Base-by-base conservation (phyloP, 2,113 vertebrate genomes). In the Paradoxurus hermaphroditus region DNA sequence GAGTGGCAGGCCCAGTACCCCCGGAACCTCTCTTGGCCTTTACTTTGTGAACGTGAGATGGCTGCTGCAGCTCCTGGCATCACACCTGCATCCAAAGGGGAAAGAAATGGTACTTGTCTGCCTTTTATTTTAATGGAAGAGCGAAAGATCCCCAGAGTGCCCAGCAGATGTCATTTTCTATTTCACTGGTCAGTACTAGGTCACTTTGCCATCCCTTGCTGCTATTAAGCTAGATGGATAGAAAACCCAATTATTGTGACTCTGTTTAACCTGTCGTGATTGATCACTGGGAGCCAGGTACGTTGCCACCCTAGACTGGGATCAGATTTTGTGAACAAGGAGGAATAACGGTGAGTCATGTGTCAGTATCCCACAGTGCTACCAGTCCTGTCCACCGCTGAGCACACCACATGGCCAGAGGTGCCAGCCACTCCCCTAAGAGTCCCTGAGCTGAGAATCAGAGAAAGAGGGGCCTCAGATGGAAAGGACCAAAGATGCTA, bases 211-310 rank as follows among this genome's bases (percentile, higher is more conserved):
- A 14, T 78, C 34, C 68, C 11, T 46, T 29, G 41, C 94, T 92
- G 11, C 65, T 31, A 2, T 70, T 65, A 39, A 8, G n/a, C 25
- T 68, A 7, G 65, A 75, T 53, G 78, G 86, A n/a, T 13, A 81
- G 63, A 62, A 88, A 73, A 21, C 31, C 79, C 63, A 88, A 63
- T 14, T 86, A 70, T 51, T 31, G 16, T 87, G 41, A 63, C n/a
- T 23, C 0, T 29, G 25, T 53, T 13, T 63, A 81, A 56, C n/a
- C 25, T 62, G 0, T 41, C 2, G 0, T 56, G 36, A 18, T 67
- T 23, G 46, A 39, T 70, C n/a, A 3, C n/a, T 51, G 87, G 62
- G 16, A n/a, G 25, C 51, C 34, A 34, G 11, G 7, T 21, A 13
- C 29, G 0, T 56, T 51, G 70, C 78, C 13, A 1, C 62, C 46